phyloP scores from a whole-genome alignment of 1,140 invertebrate species.

The Zelostemma sp. region DNA sequence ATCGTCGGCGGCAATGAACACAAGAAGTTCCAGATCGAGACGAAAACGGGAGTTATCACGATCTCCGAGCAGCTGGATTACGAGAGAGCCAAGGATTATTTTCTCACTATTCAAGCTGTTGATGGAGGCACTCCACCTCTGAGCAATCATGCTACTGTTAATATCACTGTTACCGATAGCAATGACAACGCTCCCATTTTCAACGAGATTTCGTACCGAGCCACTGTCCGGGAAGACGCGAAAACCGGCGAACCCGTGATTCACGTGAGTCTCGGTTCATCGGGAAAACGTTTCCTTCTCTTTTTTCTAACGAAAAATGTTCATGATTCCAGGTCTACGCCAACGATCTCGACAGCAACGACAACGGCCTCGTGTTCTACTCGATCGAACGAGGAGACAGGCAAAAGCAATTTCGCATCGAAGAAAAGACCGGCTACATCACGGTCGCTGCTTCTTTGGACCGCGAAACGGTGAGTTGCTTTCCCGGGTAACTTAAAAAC shows the following conservation, averaged over 20 bases:
- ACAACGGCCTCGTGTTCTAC: constrained; percentile 84
- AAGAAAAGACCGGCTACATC: constrained; percentile 84
- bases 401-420: constrained; percentile 83
- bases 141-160: constrained; percentile 87
- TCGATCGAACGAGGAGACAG: constrained; percentile 84
- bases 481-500: too few species aligned
- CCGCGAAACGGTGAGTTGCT: constrained; percentile 78
- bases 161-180: constrained; percentile 87
- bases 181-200: constrained; percentile 94
- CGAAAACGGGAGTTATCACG: constrained; percentile 79
- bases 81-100: constrained; percentile 88
- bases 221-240: constrained; percentile 84
- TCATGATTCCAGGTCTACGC: constrained; percentile 73
- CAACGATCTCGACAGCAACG: constrained; percentile 85
- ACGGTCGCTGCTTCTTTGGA: constrained; percentile 82
- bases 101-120: constrained; percentile 89
- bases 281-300: neutral
- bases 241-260: constrained; percentile 78
- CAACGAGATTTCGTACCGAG: constrained; percentile 82
- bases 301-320: constrained; percentile 8
- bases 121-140: constrained; percentile 89
- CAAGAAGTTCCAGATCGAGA: constrained; percentile 85
- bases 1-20: constrained; percentile 91
- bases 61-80: constrained; percentile 86
- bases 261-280: constrained; percentile 73